These are phyloP conservation scores for Dicentrarchus labrax DNA, from an alignment of 2,113 vertebrate genomes.

Conservation along the genomic window DNA sequence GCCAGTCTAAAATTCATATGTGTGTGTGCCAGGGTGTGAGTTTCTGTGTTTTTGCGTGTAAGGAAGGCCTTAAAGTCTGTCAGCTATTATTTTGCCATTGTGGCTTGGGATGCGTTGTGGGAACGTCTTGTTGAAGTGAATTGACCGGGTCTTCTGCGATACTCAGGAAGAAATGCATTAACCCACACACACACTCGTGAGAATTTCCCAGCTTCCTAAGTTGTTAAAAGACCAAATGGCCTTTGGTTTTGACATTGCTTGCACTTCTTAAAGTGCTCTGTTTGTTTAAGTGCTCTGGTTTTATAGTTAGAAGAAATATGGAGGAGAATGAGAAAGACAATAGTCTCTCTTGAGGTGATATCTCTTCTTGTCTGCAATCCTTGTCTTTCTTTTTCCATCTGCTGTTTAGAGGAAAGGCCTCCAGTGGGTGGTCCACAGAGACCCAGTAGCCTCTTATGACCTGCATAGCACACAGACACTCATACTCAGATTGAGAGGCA, in stretches of 20 bases:
- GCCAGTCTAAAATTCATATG: slow-evolving; percentile 22
- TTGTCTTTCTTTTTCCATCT: slow-evolving; percentile 67
- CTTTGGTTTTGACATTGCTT: slow-evolving; percentile 24
- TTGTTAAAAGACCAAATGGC: slow-evolving; percentile 45
- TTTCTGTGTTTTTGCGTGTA: slow-evolving; percentile 47
- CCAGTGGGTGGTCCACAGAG: slow-evolving; percentile 79
- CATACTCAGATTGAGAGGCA: neutral
- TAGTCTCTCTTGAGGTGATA: slow-evolving; percentile 23
- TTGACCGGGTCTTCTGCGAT: slow-evolving; percentile 56
- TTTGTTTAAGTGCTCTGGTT: slow-evolving; percentile 53
- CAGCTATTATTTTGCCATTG: slow-evolving; percentile 74
- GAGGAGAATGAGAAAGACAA: slow-evolving; percentile 26
- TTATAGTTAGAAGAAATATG: slow-evolving; percentile 35
- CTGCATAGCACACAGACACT: slow-evolving; percentile 23
- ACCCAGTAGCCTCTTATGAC: slow-evolving; percentile 48
- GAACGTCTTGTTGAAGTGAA: slow-evolving; percentile 56
- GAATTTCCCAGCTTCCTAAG: slow-evolving; percentile 33
- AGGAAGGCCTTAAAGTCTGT: slow-evolving; percentile 54
- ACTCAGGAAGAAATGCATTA: slow-evolving; percentile 57
- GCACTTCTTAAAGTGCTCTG: slow-evolving; percentile 24
- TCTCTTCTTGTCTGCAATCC: slow-evolving; percentile 32
- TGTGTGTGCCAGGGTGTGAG: slow-evolving; percentile 33
- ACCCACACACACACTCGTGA: slow-evolving; percentile 20
- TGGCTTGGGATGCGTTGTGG: slow-evolving; percentile 67
- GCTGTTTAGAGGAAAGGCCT: slow-evolving; percentile 58